Evolutionary conservation across 2,888 invertebrate genomes (phyloP).

Genomic region (Mantis religiosa): DNA sequence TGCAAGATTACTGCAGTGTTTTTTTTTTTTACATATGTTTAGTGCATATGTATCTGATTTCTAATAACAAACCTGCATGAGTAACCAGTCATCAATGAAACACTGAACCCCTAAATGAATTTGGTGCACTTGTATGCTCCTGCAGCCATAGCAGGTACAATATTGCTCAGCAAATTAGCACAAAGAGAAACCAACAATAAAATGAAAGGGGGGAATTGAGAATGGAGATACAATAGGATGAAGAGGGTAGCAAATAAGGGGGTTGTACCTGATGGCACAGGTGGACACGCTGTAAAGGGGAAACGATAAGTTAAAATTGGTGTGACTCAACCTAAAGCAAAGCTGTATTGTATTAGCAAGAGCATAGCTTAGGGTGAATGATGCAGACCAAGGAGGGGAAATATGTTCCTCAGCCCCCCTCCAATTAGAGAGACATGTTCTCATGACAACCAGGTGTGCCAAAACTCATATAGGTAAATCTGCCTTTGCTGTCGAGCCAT

Average conservation of each 20-base stretch:
- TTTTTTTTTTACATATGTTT: no score
- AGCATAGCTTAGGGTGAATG: neutral
- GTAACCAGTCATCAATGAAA: neutral
- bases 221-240: neutral
- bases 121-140: neutral
- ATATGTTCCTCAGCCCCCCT: neutral
- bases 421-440: conserved; percentile 20
- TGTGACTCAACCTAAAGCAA: conserved; percentile 8
- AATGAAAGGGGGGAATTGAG: neutral
- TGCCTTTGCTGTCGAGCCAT: neutral
- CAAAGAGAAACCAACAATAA: neutral
- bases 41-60: no score
- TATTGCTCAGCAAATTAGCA: neutral
- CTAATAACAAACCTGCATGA: neutral
- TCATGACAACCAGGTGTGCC: conserved; percentile 19
- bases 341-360: neutral
- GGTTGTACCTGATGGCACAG: neutral
- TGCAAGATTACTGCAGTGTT: no score
- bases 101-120: neutral
- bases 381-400: neutral
- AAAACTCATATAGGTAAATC: conserved; percentile 16
- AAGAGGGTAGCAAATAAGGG: neutral
- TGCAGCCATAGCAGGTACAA: neutral
- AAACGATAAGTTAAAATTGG: conserved; percentile 5
- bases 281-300: neutral